A percentile compares a stretch with the other conserved stretches of the same genome.
These are phyloP conservation scores for Distichodus sexfasciatus DNA, from an alignment of 2,797 vertebrate species.

Conservation along the genomic window DNA sequence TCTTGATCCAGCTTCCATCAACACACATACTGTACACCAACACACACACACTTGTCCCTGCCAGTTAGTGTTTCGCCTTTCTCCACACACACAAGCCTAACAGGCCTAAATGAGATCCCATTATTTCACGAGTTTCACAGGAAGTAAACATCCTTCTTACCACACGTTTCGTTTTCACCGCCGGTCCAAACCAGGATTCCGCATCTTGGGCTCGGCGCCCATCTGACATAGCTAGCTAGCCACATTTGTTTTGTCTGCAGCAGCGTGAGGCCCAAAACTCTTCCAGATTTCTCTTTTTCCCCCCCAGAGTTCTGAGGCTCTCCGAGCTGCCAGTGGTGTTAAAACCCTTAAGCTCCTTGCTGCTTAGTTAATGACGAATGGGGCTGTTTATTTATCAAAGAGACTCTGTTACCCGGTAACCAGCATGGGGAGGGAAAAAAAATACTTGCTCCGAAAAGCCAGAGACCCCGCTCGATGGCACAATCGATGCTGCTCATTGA, in stretches of 20 bases:
- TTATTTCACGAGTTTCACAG: not conserved
- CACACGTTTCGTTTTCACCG: not conserved
- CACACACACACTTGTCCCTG: not conserved
- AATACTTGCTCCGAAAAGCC: no score
- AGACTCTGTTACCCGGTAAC: slow-evolving; percentile 38
- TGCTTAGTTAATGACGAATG: slow-evolving; percentile 25
- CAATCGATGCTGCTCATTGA: slow-evolving; percentile 29
- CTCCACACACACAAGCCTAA: not conserved
- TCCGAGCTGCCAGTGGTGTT: slow-evolving; percentile 18
- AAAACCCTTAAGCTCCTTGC: slow-evolving; percentile 27
- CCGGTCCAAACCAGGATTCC: not conserved
- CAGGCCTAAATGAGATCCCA: not conserved
- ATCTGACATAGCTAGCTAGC: not conserved
- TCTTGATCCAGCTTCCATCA: not conserved
- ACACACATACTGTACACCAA: no score
- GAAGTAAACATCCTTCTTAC: not conserved
- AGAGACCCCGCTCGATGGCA: no score
- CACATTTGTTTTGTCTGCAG: slow-evolving; percentile 1
- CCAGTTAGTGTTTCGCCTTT: not conserved
- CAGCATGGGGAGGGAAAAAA: no score
- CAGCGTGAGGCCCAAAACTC: not conserved
- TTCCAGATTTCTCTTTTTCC: not conserved
- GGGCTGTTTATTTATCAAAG: slow-evolving; percentile 45
- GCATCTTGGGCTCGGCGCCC: not conserved
- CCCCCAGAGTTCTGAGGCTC: slow-evolving; percentile 28